Evolutionary conservation across 2,113 vertebrate genomes (phyloP).

Genomic region (Podilymbus podiceps): DNA sequence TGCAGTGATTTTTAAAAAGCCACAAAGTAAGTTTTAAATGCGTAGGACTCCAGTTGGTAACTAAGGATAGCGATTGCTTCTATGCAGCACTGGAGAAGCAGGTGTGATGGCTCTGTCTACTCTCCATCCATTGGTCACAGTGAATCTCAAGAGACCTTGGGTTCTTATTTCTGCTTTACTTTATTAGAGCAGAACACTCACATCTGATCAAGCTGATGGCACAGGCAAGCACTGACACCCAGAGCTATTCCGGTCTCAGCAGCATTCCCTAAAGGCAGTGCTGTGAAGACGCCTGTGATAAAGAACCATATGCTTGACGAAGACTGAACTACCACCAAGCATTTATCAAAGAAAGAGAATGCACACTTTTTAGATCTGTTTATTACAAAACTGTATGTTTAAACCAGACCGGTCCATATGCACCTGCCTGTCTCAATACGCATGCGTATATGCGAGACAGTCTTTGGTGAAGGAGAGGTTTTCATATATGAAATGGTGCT

Average conservation of each 20-base stretch:
- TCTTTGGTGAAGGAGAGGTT: not conserved
- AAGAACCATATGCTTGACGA: conserved; percentile 27
- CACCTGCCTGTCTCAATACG: not conserved
- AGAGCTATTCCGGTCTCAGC: not conserved
- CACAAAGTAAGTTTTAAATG: not conserved
- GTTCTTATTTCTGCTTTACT: not conserved
- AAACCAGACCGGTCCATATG: not conserved
- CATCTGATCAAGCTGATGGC: conserved; percentile 44
- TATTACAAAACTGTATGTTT: not conserved
- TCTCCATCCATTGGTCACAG: not conserved
- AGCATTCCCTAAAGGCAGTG: not conserved
- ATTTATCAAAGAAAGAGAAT: not conserved
- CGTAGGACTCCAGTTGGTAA: not conserved
- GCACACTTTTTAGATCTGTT: not conserved
- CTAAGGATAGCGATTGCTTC: not conserved
- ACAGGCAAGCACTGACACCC: not conserved
- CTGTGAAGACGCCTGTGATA: not conserved
- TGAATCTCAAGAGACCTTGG: not conserved
- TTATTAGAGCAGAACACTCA: conserved; percentile 27
- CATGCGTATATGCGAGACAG: rapidly evolving
- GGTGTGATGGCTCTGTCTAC: not conserved
- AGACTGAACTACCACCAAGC: not conserved
- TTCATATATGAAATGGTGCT: not conserved
- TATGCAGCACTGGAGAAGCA: not conserved
- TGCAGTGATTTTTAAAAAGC: not conserved